Evolutionary conservation across 2,113 vertebrate genomes (phyloP).

Genomic region (Dendropsophus ebraccatus): DNA sequence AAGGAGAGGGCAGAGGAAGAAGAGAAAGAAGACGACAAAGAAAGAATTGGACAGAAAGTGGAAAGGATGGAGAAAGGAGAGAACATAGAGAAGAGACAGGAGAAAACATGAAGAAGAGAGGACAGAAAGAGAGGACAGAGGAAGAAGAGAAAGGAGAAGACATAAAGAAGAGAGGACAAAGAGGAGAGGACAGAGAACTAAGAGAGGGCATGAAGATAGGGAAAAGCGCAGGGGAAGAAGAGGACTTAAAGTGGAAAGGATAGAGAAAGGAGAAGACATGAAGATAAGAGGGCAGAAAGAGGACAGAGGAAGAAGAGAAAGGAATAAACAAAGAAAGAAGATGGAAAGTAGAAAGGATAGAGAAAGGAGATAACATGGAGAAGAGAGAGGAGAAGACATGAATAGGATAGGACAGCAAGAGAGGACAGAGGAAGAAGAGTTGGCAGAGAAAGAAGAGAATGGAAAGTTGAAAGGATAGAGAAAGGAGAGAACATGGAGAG

Average conservation of each 20-base stretch:
- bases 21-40: background rate
- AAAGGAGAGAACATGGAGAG: too few species aligned
- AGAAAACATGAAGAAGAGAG: background rate
- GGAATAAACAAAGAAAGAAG: too few species aligned
- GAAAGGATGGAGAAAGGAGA: background rate
- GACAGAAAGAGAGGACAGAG: background rate
- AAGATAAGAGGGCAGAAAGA: background rate
- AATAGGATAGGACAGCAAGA: background rate
- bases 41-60: too few species aligned
- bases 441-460: background rate
- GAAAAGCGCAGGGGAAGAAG: too few species aligned
- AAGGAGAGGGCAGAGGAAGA: background rate
- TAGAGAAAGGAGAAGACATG: background rate
- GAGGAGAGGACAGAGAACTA: background rate
- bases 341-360: background rate
- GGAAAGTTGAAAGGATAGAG: background rate
- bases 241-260: too few species aligned
- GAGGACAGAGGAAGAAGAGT: background rate
- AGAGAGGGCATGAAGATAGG: too few species aligned
- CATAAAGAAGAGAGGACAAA: background rate
- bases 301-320: background rate
- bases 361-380: background rate
- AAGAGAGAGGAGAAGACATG: background rate
- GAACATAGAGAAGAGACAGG: background rate
- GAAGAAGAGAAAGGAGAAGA: background rate